Conservation (phyloP, 2,797 vertebrate genomes). For the Luscinia megarhynchos region DNA sequence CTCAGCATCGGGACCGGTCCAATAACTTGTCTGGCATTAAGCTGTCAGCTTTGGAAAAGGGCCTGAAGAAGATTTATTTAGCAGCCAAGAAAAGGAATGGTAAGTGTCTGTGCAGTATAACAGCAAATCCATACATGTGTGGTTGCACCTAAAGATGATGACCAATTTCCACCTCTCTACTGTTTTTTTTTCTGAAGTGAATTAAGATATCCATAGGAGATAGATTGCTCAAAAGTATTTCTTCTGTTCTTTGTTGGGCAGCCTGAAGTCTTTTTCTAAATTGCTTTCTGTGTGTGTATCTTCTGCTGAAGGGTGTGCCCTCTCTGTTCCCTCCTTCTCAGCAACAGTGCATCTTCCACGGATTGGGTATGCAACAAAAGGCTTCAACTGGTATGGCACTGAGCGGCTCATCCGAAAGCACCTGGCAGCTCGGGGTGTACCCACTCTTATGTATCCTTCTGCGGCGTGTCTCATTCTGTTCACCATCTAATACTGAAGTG, state of each 20-base stretch:
- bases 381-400: conserved; percentile 95
- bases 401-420: conserved; percentile 92
- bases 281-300: background rate
- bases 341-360: conserved; percentile 93
- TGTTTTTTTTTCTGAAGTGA: background rate
- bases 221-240: background rate
- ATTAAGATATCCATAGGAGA: background rate
- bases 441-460: conserved; percentile 90
- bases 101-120: conserved; percentile 57
- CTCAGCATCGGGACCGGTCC: conserved; percentile 86
- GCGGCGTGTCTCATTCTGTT: background rate
- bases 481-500: background rate
- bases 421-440: conserved; percentile 83
- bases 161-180: background rate
- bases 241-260: background rate
- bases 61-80: conserved; percentile 87
- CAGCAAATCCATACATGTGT: background rate
- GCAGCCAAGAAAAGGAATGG: conserved; percentile 86
- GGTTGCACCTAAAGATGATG: background rate
- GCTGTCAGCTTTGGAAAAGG: conserved; percentile 87
- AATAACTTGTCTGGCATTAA: conserved; percentile 89
- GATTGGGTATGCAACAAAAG: conserved; percentile 89
- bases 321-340: conserved; percentile 49
- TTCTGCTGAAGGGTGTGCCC: background rate
- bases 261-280: background rate